Conservation (phyloP, 2,113 vertebrate species). For the Leptodactylus fuscus region DNA sequence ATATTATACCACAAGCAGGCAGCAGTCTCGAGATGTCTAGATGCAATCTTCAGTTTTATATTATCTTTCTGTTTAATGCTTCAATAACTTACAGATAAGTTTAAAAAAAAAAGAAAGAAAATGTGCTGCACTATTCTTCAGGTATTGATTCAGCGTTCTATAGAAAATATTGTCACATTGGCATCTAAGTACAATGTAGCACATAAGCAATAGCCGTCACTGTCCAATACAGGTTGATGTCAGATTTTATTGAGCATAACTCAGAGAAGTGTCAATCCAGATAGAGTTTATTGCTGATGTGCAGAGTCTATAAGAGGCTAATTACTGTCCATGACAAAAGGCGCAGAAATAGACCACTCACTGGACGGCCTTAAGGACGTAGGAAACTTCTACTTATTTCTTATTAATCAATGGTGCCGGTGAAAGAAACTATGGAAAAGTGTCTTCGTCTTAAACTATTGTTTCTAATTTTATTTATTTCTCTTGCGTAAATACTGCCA, state of each 20-base stretch:
- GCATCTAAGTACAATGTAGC: neutral
- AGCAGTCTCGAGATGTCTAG: neutral
- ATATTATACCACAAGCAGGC: neutral
- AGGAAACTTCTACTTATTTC: too few species aligned
- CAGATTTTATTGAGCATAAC: constrained; percentile 11
- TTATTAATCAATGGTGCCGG: too few species aligned
- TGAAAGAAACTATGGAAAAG: too few species aligned
- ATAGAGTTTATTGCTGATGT: constrained; percentile 25
- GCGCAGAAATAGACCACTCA: neutral
- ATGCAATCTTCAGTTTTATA: constrained; percentile 20
- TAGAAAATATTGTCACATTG: constrained; percentile 9
- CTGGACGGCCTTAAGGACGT: neutral
- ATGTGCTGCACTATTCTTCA: neutral
- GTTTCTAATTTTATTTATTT: too few species aligned
- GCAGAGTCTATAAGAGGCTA: neutral
- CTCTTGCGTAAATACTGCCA: too few species aligned
- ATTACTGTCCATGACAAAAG: constrained; percentile 25
- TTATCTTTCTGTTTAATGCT: neutral
- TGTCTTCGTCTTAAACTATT: too few species aligned
- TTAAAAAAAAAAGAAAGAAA: neutral
- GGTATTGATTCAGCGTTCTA: constrained; percentile 1
- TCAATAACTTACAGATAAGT: neutral
- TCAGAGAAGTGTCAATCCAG: constrained; percentile 32
- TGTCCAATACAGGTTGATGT: neutral
- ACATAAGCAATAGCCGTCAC: neutral